Percentiles rank a stretch among this genome's conserved stretches.
These are phyloP conservation scores for Trogon melanurus DNA, from an alignment of 2,113 vertebrate species.

Conservation along the genomic window DNA sequence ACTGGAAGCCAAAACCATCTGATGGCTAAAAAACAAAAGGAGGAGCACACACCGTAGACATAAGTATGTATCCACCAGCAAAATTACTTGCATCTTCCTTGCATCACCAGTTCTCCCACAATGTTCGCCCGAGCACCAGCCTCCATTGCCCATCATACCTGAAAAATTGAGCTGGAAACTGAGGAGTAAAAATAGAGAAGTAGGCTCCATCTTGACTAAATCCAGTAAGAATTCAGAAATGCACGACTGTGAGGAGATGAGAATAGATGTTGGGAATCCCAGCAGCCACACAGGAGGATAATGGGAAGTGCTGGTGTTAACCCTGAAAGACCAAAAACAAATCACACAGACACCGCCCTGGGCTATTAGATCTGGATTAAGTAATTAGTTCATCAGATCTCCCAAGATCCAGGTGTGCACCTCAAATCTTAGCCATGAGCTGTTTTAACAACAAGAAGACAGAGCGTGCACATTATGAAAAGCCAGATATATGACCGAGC, in stretches of 20 bases:
- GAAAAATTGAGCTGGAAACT: background rate
- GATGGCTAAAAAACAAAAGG: background rate
- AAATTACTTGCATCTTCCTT: background rate
- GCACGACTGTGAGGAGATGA: accelerated
- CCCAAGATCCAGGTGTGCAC: background rate
- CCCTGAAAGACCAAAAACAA: background rate
- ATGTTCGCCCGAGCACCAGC: background rate
- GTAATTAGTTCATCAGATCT: background rate
- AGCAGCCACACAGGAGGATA: background rate
- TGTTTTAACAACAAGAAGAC: background rate
- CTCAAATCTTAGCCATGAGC: background rate
- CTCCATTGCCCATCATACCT: background rate
- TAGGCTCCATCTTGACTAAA: background rate
- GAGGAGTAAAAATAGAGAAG: background rate
- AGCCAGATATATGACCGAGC: background rate
- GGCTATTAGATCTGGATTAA: background rate
- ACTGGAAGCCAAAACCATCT: background rate
- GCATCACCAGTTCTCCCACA: background rate
- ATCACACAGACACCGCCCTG: background rate
- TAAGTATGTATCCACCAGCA: background rate
- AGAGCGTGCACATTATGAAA: background rate
- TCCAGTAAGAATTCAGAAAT: background rate
- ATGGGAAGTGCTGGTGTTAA: background rate
- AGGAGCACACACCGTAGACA: background rate
- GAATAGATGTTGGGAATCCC: background rate